These are phyloP conservation scores for Nannoperca australis DNA, from an alignment of 2,797 vertebrate species.

Conservation along the genomic window DNA sequence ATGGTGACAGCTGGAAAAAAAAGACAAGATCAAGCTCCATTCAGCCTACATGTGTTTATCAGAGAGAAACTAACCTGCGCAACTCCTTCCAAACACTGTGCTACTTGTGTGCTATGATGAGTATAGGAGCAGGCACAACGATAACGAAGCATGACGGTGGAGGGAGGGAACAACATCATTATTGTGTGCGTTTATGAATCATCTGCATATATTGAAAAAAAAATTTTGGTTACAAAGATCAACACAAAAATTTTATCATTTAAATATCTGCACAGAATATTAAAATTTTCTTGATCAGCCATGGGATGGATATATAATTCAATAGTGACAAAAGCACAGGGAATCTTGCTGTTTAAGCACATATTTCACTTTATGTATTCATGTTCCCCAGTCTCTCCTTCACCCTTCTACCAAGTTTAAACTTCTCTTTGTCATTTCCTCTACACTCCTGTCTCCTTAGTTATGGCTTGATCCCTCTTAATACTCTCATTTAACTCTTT, in stretches of 20 bases:
- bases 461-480: constrained; percentile 58
- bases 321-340: not conserved
- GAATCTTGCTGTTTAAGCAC: not conserved
- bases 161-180: not conserved
- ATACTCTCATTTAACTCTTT: constrained; percentile 56
- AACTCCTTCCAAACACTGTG: not conserved
- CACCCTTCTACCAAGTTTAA: constrained; percentile 11
- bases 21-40: not conserved
- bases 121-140: not conserved
- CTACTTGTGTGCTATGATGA: not conserved
- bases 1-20: constrained; percentile 23
- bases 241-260: not conserved
- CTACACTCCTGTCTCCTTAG: constrained; percentile 35
- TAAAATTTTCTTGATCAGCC: not conserved
- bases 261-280: not conserved
- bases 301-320: not conserved
- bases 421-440: constrained; percentile 21
- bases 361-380: not conserved
- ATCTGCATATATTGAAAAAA: not conserved
- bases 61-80: constrained; percentile 7
- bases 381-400: constrained; percentile 11
- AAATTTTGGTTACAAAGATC: not conserved
- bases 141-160: not conserved
- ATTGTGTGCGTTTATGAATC: constrained; percentile 1
- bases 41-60: constrained; percentile 2